phyloP scores from a whole-genome alignment of 1,140 invertebrate genomes.

The Caligus rogercresseyi region DNA sequence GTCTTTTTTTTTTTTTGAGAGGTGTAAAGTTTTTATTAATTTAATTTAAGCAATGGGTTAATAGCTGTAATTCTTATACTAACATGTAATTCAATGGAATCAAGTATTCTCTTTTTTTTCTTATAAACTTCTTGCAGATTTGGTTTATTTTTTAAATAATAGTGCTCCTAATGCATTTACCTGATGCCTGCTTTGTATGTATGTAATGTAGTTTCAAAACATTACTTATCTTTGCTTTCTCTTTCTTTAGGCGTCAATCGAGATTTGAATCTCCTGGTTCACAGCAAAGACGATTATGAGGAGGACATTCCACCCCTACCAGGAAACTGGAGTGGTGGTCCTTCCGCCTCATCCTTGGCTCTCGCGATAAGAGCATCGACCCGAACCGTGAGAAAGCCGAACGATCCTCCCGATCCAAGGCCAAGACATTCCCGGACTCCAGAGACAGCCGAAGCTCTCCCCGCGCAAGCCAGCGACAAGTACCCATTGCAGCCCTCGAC shows the following conservation, averaged over 20 bases:
- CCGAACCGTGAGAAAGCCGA: neutral
- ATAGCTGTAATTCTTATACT: too few species aligned
- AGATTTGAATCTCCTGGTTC: constrained; percentile 12
- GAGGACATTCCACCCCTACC: constrained; percentile 10
- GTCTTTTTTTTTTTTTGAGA: too few species aligned
- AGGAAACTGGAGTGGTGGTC: neutral
- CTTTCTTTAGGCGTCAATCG: neutral
- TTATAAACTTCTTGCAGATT: too few species aligned
- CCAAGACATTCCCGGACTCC: neutral
- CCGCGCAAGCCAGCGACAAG: neutral
- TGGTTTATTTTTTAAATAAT: too few species aligned
- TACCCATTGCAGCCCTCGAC: constrained; percentile 62
- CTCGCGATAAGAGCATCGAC: neutral
- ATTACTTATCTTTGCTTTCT: neutral
- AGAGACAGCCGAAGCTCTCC: neutral
- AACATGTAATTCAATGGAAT: too few species aligned
- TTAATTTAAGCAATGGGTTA: too few species aligned
- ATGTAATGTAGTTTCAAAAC: constrained; percentile 22
- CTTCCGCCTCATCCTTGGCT: neutral
- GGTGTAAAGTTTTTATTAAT: too few species aligned
- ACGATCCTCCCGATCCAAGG: constrained; percentile 6
- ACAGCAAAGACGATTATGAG: constrained; percentile 24
- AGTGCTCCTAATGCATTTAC: too few species aligned
- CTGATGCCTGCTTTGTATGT: too few species aligned
- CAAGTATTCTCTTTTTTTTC: too few species aligned